Percentiles rank a stretch among this genome's conserved stretches.
Conservation (phyloP, 2,797 vertebrate genomes). For the Leucoraja ocellata region DNA sequence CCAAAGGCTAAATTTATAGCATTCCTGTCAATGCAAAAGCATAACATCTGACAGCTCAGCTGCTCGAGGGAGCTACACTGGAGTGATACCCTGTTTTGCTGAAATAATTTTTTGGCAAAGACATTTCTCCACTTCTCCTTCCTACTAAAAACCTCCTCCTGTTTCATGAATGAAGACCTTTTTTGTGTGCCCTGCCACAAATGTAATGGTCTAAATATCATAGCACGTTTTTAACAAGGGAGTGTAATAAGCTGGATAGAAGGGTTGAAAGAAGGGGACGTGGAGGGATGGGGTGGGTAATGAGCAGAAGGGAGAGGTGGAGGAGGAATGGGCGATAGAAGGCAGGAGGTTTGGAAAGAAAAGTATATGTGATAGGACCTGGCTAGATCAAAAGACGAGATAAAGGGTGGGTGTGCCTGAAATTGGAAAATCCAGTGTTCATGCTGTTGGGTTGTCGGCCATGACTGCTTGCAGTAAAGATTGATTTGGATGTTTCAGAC, state of each 20-base stretch:
- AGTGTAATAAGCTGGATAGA: neutral
- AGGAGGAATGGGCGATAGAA: neutral
- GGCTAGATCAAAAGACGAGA: no score
- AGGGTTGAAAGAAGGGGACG: no score
- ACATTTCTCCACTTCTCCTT: neutral
- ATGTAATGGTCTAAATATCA: neutral
- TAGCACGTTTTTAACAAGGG: neutral
- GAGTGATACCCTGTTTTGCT: neutral
- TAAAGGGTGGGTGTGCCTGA: no score
- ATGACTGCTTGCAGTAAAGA: no score
- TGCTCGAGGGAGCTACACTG: neutral
- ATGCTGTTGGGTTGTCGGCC: no score
- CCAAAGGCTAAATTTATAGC: constrained; percentile 17
- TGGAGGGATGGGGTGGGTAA: neutral
- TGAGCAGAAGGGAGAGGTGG: neutral
- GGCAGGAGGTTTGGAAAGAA: neutral
- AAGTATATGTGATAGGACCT: neutral
- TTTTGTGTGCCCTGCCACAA: no score
- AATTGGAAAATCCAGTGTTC: no score
- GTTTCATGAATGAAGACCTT: neutral
- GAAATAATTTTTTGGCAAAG: neutral
- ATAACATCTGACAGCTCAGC: constrained; percentile 10
- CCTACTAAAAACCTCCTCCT: neutral
- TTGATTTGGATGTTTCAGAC: no score
- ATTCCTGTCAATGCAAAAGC: neutral